These are phyloP conservation scores for Tarsius wallacei DNA, from an alignment of 2,797 vertebrate species.

Conservation along the genomic window DNA sequence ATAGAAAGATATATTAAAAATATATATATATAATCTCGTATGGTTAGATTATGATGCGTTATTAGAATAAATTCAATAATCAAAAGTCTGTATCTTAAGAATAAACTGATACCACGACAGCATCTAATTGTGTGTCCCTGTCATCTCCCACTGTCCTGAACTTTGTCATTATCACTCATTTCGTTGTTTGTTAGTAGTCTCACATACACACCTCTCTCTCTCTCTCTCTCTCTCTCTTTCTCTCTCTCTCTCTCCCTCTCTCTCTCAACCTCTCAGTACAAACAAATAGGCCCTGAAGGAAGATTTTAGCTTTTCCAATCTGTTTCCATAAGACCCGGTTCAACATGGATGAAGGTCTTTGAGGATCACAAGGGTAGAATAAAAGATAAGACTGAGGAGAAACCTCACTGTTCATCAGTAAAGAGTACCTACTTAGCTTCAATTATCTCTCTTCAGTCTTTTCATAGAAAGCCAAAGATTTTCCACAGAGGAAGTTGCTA, in stretches of 20 bases:
- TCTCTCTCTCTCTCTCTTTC: too few relatives aligned
- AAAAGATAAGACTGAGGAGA: background rate
- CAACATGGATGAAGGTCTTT: conserved; percentile 43
- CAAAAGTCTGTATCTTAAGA: background rate
- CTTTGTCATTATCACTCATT: background rate
- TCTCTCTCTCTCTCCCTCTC: too few relatives aligned
- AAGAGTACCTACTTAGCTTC: conserved; percentile 68
- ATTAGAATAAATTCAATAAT: background rate
- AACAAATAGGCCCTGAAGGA: conserved; percentile 15
- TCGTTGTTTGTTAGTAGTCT: background rate
- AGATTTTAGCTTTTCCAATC: conserved; percentile 37
- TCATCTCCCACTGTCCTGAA: background rate
- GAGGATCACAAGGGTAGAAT: conserved; percentile 62
- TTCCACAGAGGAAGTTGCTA: conserved; percentile 62
- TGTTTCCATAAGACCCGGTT: conserved; percentile 69
- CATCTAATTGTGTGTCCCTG: background rate
- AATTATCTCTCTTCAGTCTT: conserved; percentile 9
- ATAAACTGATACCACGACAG: background rate
- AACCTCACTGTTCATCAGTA: background rate
- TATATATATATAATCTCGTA: background rate
- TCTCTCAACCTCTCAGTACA: background rate
- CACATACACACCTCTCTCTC: too few relatives aligned
- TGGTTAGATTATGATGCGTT: conserved; percentile 14
- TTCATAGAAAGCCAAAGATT: conserved; percentile 68
- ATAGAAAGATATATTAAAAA: too few relatives aligned